These are phyloP conservation scores for Dicrostonyx torquatus DNA, from an alignment of 2,797 vertebrate genomes.

Conservation along the genomic window DNA sequence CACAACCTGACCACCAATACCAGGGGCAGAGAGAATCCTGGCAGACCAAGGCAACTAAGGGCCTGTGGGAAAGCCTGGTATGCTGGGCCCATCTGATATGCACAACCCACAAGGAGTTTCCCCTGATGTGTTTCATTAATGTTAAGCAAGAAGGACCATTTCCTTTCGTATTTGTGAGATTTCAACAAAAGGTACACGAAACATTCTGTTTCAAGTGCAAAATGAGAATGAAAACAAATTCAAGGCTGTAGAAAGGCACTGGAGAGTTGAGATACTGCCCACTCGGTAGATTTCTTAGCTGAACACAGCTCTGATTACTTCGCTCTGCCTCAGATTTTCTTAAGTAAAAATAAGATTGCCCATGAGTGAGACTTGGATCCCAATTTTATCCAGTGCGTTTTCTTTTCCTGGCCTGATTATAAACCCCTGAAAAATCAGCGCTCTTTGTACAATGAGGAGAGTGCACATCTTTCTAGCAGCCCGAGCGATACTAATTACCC, in stretches of 20 bases:
- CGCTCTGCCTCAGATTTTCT: slow-evolving; percentile 1
- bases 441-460: slow-evolving; percentile 44
- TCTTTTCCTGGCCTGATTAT: slow-evolving; percentile 31
- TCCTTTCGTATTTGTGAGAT: neutral
- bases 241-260: neutral
- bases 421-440: slow-evolving; percentile 69
- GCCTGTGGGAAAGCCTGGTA: neutral
- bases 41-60: neutral
- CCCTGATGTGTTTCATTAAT: neutral
- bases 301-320: slow-evolving; percentile 34
- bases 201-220: neutral
- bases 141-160: neutral
- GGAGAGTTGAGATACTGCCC: neutral
- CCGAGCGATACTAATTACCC: slow-evolving; percentile 67
- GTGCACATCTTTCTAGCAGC: slow-evolving; percentile 43
- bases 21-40: slow-evolving; percentile 37
- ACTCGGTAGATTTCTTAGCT: neutral
- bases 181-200: neutral
- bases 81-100: neutral
- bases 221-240: neutral
- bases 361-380: neutral
- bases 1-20: slow-evolving; percentile 53
- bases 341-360: slow-evolving; percentile 52
- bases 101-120: neutral
- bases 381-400: slow-evolving; percentile 56